A percentile compares a stretch with the other conserved stretches of the same genome.
phyloP scores from a whole-genome alignment of 2,888 invertebrate species.

The Lycophotia porphyrea region DNA sequence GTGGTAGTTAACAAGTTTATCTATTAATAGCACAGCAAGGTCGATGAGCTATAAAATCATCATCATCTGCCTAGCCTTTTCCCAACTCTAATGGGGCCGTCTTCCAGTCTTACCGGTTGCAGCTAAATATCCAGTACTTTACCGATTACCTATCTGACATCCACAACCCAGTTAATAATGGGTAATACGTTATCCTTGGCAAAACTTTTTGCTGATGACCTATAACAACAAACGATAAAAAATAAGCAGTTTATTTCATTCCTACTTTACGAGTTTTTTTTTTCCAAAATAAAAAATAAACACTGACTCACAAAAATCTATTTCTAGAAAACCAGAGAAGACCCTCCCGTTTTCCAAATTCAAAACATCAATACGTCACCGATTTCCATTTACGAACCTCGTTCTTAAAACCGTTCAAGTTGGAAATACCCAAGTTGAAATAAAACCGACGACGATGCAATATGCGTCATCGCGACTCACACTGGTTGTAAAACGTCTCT shows the following conservation, averaged over 20 bases:
- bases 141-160: not conserved
- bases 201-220: not conserved
- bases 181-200: not conserved
- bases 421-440: constrained; percentile 43
- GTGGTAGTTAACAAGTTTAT: not conserved
- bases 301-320: constrained; percentile 14
- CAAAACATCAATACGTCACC: constrained; percentile 36
- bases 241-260: not conserved
- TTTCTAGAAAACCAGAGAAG: constrained; percentile 4
- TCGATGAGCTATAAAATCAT: not conserved
- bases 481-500: constrained; percentile 12
- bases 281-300: not conserved
- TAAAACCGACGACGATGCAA: constrained; percentile 39
- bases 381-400: constrained; percentile 17
- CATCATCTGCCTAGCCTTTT: not conserved
- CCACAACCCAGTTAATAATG: not conserved
- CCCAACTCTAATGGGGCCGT: not conserved
- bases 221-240: not conserved
- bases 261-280: not conserved
- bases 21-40: not conserved
- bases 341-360: constrained; percentile 6
- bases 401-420: constrained; percentile 17
- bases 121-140: not conserved
- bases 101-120: not conserved
- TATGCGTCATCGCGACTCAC: constrained; percentile 31